Base-by-base conservation (phyloP, 35 echinoderm and acorn worm genomes). In the Stichopus chloronotus region DNA sequence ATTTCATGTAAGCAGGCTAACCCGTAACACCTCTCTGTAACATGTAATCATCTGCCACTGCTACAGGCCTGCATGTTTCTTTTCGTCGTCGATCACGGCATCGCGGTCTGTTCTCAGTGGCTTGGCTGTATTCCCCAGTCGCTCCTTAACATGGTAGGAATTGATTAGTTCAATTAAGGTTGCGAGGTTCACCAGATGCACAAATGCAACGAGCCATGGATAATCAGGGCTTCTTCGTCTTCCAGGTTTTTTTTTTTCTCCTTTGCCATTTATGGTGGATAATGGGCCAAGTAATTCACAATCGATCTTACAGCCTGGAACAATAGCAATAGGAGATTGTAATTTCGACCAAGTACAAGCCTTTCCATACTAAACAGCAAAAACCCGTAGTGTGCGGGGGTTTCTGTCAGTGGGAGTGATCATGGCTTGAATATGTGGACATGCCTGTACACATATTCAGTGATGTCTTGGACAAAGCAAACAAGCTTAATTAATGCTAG, bases 81-180 rank as follows among this genome's bases (percentile, higher is more conserved):
- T 43, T 61, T 61, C 59, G 8, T 14, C 59, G 8, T 61, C 17
- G 13, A 74, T 43, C 30, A 74, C 69, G 69, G 30, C 30, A 43
- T 74, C 4, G 11, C 14, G 7, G 5, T 19, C 19, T n/a, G 19
- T 43, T 43, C 30, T 43, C 30, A 74, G 22, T 20, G 58, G 82
- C 82, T 85, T 6, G 20, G 53, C 82, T 85, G 12, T 85, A 85
- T 85, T 85, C 82, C 82, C 82, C 55, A 23, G 82, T 85, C 82
- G 82, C 82, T 85, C 55, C 82, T 85, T 85, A 85, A 85, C 82
- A 55, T 59, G 55, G 82, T 23, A 85, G 82, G 12, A 85, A 85
- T 85, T 85, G 82, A 85, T 85, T 85, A 85, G 82, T 85, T 85
- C 82, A 85, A 85, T 85, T 85, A 85, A 85, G 82, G 82, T 20